phyloP scores from a whole-genome alignment of 2,113 vertebrate genomes.

The Tragelaphus scriptus region DNA sequence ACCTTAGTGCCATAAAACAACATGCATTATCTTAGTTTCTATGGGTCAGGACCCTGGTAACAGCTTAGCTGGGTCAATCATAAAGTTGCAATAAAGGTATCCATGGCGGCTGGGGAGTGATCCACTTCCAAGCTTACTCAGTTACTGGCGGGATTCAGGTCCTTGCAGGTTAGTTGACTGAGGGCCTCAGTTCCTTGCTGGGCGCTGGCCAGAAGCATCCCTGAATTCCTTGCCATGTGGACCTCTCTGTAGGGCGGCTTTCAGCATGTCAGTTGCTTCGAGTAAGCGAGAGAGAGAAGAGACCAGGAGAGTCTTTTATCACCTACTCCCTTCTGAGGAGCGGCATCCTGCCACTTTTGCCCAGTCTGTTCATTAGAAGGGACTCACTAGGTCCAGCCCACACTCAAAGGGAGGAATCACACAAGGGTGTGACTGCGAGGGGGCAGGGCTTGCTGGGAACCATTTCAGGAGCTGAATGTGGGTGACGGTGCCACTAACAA shows the following conservation, averaged over 20 bases:
- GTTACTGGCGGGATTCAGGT: neutral
- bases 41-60: neutral
- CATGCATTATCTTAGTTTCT: neutral
- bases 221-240: neutral
- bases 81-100: too few species aligned
- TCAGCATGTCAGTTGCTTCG: neutral
- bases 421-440: neutral
- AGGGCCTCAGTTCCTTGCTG: neutral
- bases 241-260: neutral
- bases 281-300: neutral
- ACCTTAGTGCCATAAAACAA: neutral
- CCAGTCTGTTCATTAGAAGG: neutral
- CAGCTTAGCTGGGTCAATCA: neutral
- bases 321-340: neutral
- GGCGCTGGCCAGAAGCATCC: neutral
- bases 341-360: neutral
- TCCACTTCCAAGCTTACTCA: neutral
- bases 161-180: neutral
- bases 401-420: neutral
- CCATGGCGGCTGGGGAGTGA: rapidly evolving
- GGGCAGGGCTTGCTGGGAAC: neutral
- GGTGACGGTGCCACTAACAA: neutral
- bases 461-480: neutral
- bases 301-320: neutral
- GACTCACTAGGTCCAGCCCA: neutral